These are phyloP conservation scores for Calliphora vicina DNA, from an alignment of 1,140 invertebrate genomes.

Conservation along the genomic window DNA sequence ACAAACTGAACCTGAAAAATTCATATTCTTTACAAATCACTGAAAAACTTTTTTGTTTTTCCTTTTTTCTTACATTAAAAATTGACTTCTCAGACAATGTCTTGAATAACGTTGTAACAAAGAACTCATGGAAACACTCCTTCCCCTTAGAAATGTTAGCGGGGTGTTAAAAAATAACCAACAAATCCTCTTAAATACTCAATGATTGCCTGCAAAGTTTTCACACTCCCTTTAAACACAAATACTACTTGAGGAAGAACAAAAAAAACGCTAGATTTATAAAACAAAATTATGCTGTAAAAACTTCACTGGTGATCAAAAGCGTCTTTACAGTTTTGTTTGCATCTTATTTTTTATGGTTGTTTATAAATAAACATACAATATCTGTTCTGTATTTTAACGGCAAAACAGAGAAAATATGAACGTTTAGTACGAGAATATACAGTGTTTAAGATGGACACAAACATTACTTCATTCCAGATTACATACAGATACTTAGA, in stretches of 20 bases:
- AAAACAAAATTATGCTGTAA: no score
- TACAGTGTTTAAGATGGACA: background rate
- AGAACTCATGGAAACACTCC: background rate
- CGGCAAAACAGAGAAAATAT: background rate
- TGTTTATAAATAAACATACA: background rate
- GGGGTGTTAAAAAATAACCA: background rate
- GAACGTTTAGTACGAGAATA: background rate
- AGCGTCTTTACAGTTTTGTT: constrained; percentile 64
- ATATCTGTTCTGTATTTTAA: background rate
- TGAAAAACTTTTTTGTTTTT: background rate
- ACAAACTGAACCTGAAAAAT: background rate
- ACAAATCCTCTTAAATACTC: constrained; percentile 62
- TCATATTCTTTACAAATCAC: background rate
- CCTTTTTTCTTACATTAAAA: constrained; percentile 18
- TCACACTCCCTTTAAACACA: constrained; percentile 38
- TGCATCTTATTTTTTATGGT: constrained; percentile 40
- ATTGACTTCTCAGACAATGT: constrained; percentile 18
- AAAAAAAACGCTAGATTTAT: constrained; percentile 41
- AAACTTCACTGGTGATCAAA: no score
- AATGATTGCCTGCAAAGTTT: constrained; percentile 37
- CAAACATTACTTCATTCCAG: no score
- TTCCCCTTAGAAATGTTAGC: background rate
- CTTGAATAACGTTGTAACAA: background rate
- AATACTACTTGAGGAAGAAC: background rate
- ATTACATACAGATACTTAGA: no score